Conservation (phyloP, 2,113 vertebrate genomes). For the Scolopax mira region DNA sequence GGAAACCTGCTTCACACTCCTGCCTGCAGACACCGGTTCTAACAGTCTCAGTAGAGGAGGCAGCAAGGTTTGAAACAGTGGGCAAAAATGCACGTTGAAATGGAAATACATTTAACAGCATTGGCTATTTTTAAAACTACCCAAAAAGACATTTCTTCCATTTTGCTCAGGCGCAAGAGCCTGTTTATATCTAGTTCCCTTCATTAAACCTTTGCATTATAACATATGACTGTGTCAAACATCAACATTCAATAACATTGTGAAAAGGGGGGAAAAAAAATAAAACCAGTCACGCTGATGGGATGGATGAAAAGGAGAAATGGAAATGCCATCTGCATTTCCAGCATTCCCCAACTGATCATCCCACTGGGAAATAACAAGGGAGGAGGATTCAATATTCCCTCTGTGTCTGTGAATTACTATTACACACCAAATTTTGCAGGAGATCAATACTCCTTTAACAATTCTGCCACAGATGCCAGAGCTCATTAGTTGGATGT, state of each 20-base stretch:
- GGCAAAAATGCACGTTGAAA: background rate
- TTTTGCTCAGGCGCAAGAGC: background rate
- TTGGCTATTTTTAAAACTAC: background rate
- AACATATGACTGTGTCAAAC: background rate
- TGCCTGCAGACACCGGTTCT: background rate
- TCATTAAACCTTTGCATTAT: background rate
- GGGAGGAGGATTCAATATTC: background rate
- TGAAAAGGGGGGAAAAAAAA: background rate
- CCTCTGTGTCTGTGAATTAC: background rate
- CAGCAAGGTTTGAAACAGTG: background rate
- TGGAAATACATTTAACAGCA: background rate
- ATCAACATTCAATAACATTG: background rate
- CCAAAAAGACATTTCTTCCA: background rate
- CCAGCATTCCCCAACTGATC: background rate
- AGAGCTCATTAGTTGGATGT: constrained; percentile 28
- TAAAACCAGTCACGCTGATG: background rate
- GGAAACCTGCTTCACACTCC: background rate
- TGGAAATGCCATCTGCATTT: constrained; percentile 21
- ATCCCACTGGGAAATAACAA: background rate
- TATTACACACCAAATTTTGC: constrained; percentile 17
- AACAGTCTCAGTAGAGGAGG: background rate
- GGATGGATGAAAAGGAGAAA: background rate
- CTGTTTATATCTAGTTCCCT: background rate
- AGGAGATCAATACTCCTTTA: constrained; percentile 46
- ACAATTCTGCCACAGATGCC: constrained; percentile 38